Percentiles rank a stretch among this genome's conserved stretches.
phyloP scores from a whole-genome alignment of 2,888 invertebrate genomes.

The Drosophila kuntzei region DNA sequence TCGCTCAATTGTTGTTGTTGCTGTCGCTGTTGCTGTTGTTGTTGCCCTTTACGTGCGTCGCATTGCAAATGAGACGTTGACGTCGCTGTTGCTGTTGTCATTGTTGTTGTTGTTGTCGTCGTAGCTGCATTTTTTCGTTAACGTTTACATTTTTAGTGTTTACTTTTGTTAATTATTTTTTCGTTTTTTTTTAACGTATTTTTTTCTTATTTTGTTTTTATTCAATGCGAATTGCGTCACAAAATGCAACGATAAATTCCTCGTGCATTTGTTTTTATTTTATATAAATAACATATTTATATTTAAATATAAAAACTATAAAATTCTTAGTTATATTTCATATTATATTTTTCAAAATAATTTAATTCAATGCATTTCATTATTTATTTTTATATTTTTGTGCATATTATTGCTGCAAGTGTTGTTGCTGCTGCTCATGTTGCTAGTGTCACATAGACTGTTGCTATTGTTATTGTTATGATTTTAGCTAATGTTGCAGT shows the following conservation, averaged over 20 bases:
- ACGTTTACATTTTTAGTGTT: slow-evolving; percentile 58
- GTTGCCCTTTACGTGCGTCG: slow-evolving; percentile 56
- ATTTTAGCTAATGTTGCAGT: background rate
- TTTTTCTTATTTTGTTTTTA: background rate
- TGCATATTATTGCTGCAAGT: background rate
- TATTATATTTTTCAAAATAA: too few species aligned
- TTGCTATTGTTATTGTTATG: background rate
- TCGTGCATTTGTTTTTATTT: slow-evolving; percentile 1
- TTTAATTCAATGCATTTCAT: too few species aligned
- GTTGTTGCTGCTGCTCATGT: background rate
- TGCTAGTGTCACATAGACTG: background rate
- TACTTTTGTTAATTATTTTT: slow-evolving; percentile 57
- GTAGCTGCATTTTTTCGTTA: slow-evolving; percentile 52
- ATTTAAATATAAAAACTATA: too few species aligned
- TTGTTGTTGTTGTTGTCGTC: slow-evolving; percentile 1
- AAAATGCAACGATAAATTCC: background rate
- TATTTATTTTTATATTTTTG: too few species aligned
- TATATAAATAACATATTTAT: background rate
- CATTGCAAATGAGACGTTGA: slow-evolving; percentile 60
- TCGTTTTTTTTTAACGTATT: background rate
- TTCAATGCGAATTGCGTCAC: slow-evolving; percentile 26
- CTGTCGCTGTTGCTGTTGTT: slow-evolving; percentile 37
- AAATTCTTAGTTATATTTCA: too few species aligned
- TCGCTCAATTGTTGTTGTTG: slow-evolving; percentile 34
- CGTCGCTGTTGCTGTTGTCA: slow-evolving; percentile 15